Evolutionary conservation across 2,888 invertebrate species (phyloP).

Genomic region (Auanema freiburgensis): DNA sequence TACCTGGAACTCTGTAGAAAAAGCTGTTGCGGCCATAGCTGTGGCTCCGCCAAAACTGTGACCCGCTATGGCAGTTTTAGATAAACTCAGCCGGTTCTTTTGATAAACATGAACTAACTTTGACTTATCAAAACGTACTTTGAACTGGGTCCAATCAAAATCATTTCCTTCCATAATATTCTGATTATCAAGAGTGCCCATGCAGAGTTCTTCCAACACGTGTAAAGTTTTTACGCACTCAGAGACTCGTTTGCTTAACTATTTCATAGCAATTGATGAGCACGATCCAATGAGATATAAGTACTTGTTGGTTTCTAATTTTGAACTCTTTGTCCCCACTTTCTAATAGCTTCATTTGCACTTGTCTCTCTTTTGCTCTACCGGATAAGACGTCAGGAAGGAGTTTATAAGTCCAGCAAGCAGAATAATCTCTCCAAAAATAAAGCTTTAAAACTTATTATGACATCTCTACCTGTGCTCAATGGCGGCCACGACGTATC

Average conservation of each 20-base stretch:
- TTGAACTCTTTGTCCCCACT: conserved; percentile 65
- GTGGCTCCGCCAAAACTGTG: conserved; percentile 76
- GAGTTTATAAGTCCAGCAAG: conserved; percentile 52
- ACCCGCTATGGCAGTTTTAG: conserved; percentile 69
- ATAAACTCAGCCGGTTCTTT: conserved; percentile 46
- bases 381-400: conserved; percentile 41
- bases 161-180: conserved; percentile 61
- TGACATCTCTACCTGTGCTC: conserved; percentile 69
- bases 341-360: conserved; percentile 43
- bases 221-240: conserved; percentile 65
- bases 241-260: conserved; percentile 65
- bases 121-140: conserved; percentile 48
- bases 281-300: not conserved
- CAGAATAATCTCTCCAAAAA: conserved; percentile 51
- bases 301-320: conserved; percentile 66
- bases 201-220: conserved; percentile 64
- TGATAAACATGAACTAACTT: not conserved
- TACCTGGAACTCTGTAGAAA: conserved; percentile 65
- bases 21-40: conserved; percentile 70
- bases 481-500: conserved; percentile 73
- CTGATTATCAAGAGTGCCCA: conserved; percentile 58
- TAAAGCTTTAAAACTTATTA: conserved; percentile 5
- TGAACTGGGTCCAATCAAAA: conserved; percentile 66
- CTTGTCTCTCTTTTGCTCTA: conserved; percentile 45
- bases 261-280: conserved; percentile 12